Percentiles rank a stretch among this genome's conserved stretches.
Conservation (phyloP, 1,140 invertebrate species). For the Apis dorsata region DNA sequence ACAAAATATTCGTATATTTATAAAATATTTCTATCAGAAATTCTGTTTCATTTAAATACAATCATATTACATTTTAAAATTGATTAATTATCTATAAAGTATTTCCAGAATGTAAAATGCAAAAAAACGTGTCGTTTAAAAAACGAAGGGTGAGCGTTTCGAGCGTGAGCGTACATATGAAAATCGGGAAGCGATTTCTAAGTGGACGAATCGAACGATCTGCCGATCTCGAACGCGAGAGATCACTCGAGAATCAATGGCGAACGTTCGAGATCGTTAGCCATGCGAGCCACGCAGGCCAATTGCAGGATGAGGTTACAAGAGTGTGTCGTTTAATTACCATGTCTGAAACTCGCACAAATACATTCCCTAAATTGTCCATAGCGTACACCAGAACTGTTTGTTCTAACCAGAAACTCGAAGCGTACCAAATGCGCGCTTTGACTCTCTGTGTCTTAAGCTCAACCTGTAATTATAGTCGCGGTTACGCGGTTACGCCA, state of each 20-base stretch:
- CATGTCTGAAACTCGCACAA: background rate
- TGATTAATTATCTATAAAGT: too few relatives aligned
- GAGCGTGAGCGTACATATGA: too few relatives aligned
- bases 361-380: slow-evolving; percentile 38
- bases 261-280: background rate
- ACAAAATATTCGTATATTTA: too few relatives aligned
- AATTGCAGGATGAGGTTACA: background rate
- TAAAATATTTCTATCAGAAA: too few relatives aligned
- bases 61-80: too few relatives aligned
- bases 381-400: slow-evolving; percentile 16
- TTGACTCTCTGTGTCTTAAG: slow-evolving; percentile 42
- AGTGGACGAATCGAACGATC: background rate
- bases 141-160: too few relatives aligned
- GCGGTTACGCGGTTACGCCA: slow-evolving; percentile 26
- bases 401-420: slow-evolving; percentile 43
- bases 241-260: background rate
- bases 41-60: too few relatives aligned
- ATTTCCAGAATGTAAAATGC: too few relatives aligned
- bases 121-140: too few relatives aligned
- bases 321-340: slow-evolving; percentile 33
- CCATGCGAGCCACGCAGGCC: background rate
- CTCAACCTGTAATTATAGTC: slow-evolving; percentile 46
- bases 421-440: slow-evolving; percentile 28
- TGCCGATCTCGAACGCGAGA: background rate
- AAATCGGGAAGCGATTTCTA: background rate